Base-by-base conservation (phyloP, 2,113 vertebrate genomes). In the Strix uralensis region DNA sequence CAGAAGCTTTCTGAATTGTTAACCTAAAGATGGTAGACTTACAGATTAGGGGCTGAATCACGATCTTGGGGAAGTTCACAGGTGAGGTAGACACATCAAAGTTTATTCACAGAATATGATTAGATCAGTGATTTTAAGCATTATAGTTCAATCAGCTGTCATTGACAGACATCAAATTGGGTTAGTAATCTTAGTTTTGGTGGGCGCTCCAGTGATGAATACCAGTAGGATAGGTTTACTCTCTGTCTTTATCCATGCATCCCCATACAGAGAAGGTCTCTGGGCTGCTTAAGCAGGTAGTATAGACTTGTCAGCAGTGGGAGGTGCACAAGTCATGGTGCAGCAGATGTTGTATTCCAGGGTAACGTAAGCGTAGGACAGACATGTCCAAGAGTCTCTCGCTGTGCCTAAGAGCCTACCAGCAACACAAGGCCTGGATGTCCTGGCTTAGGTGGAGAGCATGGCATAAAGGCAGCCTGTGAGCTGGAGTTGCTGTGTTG, bases 231-330 rank as follows among this genome's bases (percentile, higher is more conserved):
- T 10, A 23, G n/a, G 27, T 65, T 69, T 71, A 9, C 66, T 61
- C 0, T 55, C n/a, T 81, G 30, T 87, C 36, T 57, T 52, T 59
- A 23, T 78, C 46, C 26, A 25, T 1, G 1, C 46, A 20, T 74
- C 46, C 32, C 25, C 5, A 1, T 36, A 32, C 19, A 32, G 71
- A 70, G 40, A 47, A 57, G 32, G 13, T 65, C 7, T 69, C 20
- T 1, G 2, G 19, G 19, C 42, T 47, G 17, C 0, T 0, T 81
- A 34, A 36, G 10, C 63, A 69, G n/a, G 22, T 23, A 38, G 14
- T 30, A 9, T 26, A 32, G 18, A 32, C 20, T 49, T 79, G 20
- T 40, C 29, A 74, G 72, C 20, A 30, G 59, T 8, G 19, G 52
- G 58, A 78, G 46, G 26, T 36, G 40, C 46, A 15, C 36, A 79